Evolutionary conservation across 2,888 invertebrate genomes (phyloP).

Genomic region (Acrobasis consociella): DNA sequence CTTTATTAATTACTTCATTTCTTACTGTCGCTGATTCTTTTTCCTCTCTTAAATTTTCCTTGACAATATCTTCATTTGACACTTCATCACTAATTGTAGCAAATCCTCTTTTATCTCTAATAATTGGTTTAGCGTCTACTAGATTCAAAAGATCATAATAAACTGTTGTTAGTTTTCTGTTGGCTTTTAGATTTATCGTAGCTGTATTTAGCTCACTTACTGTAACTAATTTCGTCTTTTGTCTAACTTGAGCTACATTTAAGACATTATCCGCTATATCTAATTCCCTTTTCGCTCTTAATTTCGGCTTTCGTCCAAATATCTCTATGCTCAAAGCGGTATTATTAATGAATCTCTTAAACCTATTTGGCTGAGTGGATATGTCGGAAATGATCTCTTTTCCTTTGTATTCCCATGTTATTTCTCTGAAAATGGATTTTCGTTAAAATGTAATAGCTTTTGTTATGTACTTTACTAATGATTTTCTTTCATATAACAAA

Average conservation of each 20-base stretch:
- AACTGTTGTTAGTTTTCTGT: no score
- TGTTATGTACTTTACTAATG: neutral
- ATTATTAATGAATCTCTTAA: conserved; percentile 58
- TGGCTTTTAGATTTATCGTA: no score
- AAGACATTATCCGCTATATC: conserved; percentile 69
- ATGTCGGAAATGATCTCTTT: conserved; percentile 66
- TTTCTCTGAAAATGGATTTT: conserved; percentile 59
- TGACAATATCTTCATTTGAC: neutral
- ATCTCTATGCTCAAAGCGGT: conserved; percentile 67
- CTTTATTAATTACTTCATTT: neutral
- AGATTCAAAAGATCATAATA: no score
- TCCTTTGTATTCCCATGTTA: conserved; percentile 77
- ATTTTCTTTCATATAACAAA: neutral
- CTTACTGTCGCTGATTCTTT: neutral
- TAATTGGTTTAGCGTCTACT: no score
- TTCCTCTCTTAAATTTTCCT: neutral
- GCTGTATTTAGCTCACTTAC: no score
- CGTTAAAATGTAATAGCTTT: conserved; percentile 21
- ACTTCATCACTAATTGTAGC: no score
- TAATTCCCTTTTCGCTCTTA: conserved; percentile 67
- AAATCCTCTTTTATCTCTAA: no score
- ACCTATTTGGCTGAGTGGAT: conserved; percentile 55
- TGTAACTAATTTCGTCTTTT: no score
- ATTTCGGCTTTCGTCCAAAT: conserved; percentile 75
- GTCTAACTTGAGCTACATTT: conserved; percentile 79